Evolutionary conservation across 30 jellyfish, hydroid and myxozoan species (phyloP).

Genomic region (Nemopilema nomurai): DNA sequence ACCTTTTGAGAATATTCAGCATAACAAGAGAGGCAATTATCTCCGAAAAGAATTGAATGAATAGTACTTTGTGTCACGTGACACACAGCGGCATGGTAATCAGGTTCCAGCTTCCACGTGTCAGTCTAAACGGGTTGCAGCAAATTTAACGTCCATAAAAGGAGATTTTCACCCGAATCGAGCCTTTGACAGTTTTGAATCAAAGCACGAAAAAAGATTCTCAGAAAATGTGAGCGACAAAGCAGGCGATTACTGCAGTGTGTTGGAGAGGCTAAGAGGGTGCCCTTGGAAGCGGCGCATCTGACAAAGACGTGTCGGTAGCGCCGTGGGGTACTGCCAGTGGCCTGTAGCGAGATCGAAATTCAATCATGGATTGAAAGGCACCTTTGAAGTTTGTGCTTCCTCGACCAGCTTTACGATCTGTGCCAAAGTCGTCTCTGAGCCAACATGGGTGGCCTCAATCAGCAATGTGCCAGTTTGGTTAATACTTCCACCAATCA

Average conservation of each 20-base stretch:
- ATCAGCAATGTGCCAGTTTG: conserved; percentile 85
- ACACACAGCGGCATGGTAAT: background rate
- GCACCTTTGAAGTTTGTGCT: conserved; percentile 94
- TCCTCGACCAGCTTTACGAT: conserved; percentile 91
- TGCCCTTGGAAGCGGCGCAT: background rate
- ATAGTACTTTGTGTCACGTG: no score
- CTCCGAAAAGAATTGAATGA: no score
- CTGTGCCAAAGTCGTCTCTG: conserved; percentile 89
- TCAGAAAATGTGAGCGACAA: background rate
- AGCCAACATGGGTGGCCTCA: conserved; percentile 92
- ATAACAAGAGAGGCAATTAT: no score
- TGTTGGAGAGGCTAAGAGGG: background rate
- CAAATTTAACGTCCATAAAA: background rate
- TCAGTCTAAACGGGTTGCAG: background rate
- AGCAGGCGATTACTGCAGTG: background rate
- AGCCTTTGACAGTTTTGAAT: background rate
- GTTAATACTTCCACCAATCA: conserved; percentile 94
- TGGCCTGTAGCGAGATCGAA: background rate
- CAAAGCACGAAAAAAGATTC: background rate
- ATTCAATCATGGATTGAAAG: background rate
- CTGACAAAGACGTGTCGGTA: background rate
- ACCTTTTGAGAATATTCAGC: no score
- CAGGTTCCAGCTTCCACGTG: background rate
- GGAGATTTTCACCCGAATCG: background rate
- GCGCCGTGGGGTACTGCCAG: background rate